Conservation (phyloP, 1,140 invertebrate species). For the Drosophila orena region DNA sequence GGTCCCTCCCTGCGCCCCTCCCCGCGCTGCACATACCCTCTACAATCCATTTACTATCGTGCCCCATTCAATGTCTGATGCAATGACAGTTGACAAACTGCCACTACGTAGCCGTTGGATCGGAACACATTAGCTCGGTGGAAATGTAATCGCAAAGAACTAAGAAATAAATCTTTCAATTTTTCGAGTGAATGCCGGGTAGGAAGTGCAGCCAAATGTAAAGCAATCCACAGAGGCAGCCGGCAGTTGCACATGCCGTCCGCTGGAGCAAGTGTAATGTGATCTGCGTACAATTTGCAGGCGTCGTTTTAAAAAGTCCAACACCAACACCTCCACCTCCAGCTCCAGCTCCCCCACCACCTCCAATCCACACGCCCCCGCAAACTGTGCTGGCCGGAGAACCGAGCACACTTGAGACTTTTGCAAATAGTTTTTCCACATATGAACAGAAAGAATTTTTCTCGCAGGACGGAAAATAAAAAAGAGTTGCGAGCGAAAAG, state of each 20-base stretch:
- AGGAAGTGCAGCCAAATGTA: conserved; percentile 73
- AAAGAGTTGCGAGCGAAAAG: conserved; percentile 16
- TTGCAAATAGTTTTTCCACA: conserved; percentile 76
- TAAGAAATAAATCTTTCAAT: conserved; percentile 84
- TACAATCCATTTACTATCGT: neutral
- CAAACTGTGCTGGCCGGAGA: conserved; percentile 6
- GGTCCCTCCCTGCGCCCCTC: conserved; percentile 1
- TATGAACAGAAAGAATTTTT: conserved; percentile 59
- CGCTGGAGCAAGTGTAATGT: conserved; percentile 62
- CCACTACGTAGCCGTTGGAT: conserved; percentile 63
- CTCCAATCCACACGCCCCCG: conserved; percentile 5
- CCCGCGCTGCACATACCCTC: neutral
- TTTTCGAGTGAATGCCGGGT: conserved; percentile 63
- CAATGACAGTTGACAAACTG: conserved; percentile 78
- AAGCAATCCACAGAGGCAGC: conserved; percentile 64
- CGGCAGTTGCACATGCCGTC: conserved; percentile 56
- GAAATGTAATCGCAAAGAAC: conserved; percentile 76
- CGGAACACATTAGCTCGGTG: conserved; percentile 77
- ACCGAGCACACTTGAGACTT: conserved; percentile 75
- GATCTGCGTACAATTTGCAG: conserved; percentile 81
- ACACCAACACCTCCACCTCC: conserved; percentile 4
- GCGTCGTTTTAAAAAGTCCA: conserved; percentile 67
- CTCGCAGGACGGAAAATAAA: conserved; percentile 10
- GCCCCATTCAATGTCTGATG: conserved; percentile 60
- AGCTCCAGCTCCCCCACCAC: too few relatives aligned